Base-by-base conservation (phyloP, 37 sponge, comb jelly and placozoan genomes). In the Halichondria panicea region DNA sequence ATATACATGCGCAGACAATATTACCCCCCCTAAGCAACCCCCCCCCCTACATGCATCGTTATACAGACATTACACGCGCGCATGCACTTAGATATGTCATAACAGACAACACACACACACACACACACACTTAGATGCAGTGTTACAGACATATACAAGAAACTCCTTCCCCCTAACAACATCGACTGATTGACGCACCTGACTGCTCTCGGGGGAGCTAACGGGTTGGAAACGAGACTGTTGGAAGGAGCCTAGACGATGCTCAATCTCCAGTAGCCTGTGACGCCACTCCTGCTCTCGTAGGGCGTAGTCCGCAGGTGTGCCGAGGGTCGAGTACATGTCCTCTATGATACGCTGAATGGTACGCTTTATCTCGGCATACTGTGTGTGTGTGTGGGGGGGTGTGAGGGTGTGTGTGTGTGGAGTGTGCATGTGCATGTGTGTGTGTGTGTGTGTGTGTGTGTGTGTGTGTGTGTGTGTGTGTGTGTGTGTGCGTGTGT, bases 281-380 rank as follows among this genome's bases (percentile, higher is more conserved):
- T 39, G 45, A 15, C 50, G 21, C 72, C 71, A 61, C 40, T 32
- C 18, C 63, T 55, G 64, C 56, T 77, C 79, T 11, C 8, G 44
- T 8, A 21, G 11, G 0, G 54, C 50, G 0, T 39, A 2, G 25
- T 71, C 74, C 21, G 77, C 73, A 36, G 66, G 86, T 19, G 74
- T 71, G 8, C 86, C 86, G 1, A 85, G 12, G 12, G 63, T 35
- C 42, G 43, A 32, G 3, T 78, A 32, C 86, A 85, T 85, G 15
- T 85, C 66, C 44, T 85, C 56, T 48, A 71, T 52, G 15, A 78
- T 72, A 12, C 55, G 63, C 32, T 36, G 34, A 15, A 78, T 58
- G 8, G 37, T 42, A 56, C 45, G 70, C 12, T 75, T 70, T 6
- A 40, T n/a, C 3, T 75, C 70, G 28, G 75, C 60, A 40, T 61